A percentile compares a stretch with the other conserved stretches of the same genome.
phyloP scores from a whole-genome alignment of 2,888 invertebrate genomes.

The Xylocampa areola region DNA sequence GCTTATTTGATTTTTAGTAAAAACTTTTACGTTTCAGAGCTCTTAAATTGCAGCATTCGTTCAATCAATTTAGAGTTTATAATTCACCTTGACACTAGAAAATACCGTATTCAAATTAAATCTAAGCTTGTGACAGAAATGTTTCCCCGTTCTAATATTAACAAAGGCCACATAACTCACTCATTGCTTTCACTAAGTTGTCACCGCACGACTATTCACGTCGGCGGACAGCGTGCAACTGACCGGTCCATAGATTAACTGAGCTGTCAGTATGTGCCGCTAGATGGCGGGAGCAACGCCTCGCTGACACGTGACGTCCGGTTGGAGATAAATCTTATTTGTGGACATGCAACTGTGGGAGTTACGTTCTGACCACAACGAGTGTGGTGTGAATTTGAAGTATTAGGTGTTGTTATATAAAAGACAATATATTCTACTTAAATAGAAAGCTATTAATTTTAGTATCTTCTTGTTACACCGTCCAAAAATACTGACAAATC shows the following conservation, averaged over 20 bases:
- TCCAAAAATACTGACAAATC: no score
- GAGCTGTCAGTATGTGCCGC: conserved; percentile 31
- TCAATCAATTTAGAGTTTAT: no score
- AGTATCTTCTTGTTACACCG: no score
- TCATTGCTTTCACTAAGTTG: conserved; percentile 31
- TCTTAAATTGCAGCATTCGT: no score
- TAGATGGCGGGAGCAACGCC: conserved; percentile 47
- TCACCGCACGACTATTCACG: conserved; percentile 17
- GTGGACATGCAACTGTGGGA: conserved; percentile 4
- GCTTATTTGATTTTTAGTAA: no score
- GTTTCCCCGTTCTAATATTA: conserved; percentile 25
- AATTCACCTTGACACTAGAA: neutral
- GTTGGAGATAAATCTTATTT: conserved; percentile 37
- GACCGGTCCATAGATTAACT: conserved; percentile 48
- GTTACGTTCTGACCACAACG: conserved; percentile 16
- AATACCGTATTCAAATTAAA: conserved; percentile 25
- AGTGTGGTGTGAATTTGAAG: neutral
- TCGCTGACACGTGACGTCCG: conserved; percentile 44
- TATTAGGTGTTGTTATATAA: neutral
- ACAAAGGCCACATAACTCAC: conserved; percentile 50
- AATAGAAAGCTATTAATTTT: no score
- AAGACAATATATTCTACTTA: neutral
- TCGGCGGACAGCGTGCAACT: conserved; percentile 31
- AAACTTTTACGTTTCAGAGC: no score
- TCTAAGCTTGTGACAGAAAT: conserved; percentile 3